Evolutionary conservation across 2,113 vertebrate genomes (phyloP), one percentile per base, ranked within the genome.

Genomic region (Sciurus niger): DNA sequence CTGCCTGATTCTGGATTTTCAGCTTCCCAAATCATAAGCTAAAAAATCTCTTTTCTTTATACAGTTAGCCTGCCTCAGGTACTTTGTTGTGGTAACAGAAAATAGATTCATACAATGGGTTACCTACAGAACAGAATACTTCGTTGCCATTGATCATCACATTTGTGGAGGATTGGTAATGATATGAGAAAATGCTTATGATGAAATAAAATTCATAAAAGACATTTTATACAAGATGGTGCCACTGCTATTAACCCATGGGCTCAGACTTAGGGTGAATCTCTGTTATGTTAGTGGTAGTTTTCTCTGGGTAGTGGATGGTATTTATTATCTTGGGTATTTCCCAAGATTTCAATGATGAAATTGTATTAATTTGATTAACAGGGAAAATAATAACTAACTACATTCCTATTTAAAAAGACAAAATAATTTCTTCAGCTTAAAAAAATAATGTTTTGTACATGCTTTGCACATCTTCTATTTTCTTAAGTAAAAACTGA

Each of bases 341-440:
- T 91, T 82, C n/a, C 77, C 55, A 90, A 93, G 48, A 85, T 82
- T 85, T 94, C 83, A 93, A 76, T 60, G n/a, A 89, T 30, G 8
- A 94, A 32, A 77, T 74, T 51, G 4, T 78, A 60, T 95, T 88
- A 22, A 51, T 70, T 84, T 87, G 84, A 40, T 55, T 40, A 97
- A 55, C 1, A 68, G 48, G n/a, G 34, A 89, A 84, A 90, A 90
- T 58, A 72, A 80, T 72, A 90, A 79, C 37, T 48, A 74, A 89
- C 4, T 37, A 25, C 20, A 60, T 58, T 91, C 63, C 40, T 72
- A 95, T 89, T 83, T 32, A 46, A 51, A 72, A 60, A 93, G 95
- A 14, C 4, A 67, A 67, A 89, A 90, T 65, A 80, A 85, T 79
- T 60, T 25, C 17, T 84, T 95, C 20, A 84, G 72, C 25, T 55